These are phyloP conservation scores for Leptinotarsa peninsularis DNA, from an alignment of 2,888 invertebrate species.

Conservation along the genomic window DNA sequence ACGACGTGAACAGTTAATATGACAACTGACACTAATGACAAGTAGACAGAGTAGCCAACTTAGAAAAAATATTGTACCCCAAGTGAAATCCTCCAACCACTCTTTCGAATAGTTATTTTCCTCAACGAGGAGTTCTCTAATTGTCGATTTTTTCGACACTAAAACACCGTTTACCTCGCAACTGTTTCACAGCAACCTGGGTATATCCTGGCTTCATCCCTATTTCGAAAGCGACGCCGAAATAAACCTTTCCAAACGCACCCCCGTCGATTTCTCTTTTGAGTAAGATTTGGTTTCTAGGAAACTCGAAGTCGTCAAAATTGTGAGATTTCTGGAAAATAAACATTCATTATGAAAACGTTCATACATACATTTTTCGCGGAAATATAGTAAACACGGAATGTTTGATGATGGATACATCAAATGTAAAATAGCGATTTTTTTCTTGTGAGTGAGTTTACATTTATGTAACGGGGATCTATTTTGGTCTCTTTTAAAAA, in stretches of 20 bases:
- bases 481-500: too few species aligned
- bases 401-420: not conserved
- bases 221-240: constrained; percentile 72
- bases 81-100: too few species aligned
- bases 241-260: constrained; percentile 81
- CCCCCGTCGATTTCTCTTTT: constrained; percentile 75
- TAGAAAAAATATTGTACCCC: too few species aligned
- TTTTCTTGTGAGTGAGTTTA: not conserved
- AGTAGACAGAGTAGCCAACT: too few species aligned
- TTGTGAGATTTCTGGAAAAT: constrained; percentile 46
- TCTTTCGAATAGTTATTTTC: too few species aligned
- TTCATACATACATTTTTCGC: not conserved
- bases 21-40: too few species aligned
- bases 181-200: constrained; percentile 80
- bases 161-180: constrained; percentile 69
- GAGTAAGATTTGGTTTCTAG: constrained; percentile 53
- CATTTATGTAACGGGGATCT: too few species aligned
- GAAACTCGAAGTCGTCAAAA: constrained; percentile 59
- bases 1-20: too few species aligned
- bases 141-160: too few species aligned
- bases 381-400: not conserved
- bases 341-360: not conserved
- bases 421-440: too few species aligned
- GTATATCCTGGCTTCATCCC: constrained; percentile 67
- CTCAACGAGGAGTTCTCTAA: too few species aligned